These are phyloP conservation scores for Sylvietta virens DNA, from an alignment of 2,113 vertebrate genomes.

Conservation along the genomic window DNA sequence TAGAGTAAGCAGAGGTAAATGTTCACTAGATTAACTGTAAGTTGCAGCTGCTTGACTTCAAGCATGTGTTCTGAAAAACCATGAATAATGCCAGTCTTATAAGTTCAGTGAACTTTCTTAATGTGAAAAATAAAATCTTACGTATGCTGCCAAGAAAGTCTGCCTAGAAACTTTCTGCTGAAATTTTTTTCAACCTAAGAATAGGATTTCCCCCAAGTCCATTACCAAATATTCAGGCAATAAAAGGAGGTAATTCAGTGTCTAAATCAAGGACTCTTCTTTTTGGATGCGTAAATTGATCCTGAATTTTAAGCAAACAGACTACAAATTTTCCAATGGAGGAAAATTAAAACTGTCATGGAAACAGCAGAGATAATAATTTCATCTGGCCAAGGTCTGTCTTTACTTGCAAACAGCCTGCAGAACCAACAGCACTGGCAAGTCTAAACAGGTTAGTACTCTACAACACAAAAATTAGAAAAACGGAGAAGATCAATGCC, in stretches of 20 bases:
- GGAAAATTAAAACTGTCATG: neutral
- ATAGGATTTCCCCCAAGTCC: neutral
- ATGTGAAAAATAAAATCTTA: neutral
- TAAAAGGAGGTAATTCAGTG: neutral
- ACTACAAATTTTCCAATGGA: neutral
- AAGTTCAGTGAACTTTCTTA: neutral
- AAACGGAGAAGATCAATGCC: neutral
- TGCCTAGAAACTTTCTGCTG: constrained; percentile 5
- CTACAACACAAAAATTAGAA: neutral
- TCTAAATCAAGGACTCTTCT: neutral
- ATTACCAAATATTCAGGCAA: neutral
- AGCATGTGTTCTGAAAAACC: neutral
- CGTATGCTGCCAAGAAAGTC: neutral
- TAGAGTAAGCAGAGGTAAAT: neutral
- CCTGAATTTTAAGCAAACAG: neutral
- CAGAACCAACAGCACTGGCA: neutral
- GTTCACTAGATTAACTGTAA: neutral
- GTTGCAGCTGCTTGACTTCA: neutral
- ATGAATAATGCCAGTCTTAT: neutral
- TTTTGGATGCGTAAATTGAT: accelerated
- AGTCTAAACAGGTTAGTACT: neutral
- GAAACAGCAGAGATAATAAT: neutral
- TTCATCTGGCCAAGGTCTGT: neutral
- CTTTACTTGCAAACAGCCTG: neutral
- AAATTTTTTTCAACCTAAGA: neutral